Evolutionary conservation across 1,140 invertebrate genomes (phyloP).

Genomic region (Pachypeltis micranthus): DNA sequence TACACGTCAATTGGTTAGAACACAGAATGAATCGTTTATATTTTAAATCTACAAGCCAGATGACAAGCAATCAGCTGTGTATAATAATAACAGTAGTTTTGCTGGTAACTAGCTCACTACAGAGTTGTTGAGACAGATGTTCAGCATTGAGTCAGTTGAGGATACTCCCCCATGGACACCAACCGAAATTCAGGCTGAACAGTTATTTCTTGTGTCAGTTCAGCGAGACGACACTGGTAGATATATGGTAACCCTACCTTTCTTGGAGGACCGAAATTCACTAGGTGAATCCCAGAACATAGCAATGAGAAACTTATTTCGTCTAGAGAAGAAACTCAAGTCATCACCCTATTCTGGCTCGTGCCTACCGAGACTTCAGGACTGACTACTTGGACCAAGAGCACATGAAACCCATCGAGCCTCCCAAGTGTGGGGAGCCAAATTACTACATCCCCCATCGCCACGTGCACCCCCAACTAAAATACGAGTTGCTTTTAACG

Average conservation of each 20-base stretch:
- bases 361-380: constrained; percentile 31
- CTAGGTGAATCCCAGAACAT: constrained; percentile 23
- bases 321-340: constrained; percentile 27
- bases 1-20: too few relatives aligned
- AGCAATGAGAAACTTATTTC: constrained; percentile 19
- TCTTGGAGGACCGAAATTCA: constrained; percentile 18
- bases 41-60: too few relatives aligned
- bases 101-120: too few relatives aligned
- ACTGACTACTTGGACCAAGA: constrained; percentile 31
- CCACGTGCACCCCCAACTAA: neutral
- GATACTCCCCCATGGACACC: neutral
- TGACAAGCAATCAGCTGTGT: too few relatives aligned
- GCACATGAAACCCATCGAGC: constrained; percentile 28
- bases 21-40: too few relatives aligned
- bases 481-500: constrained; percentile 11
- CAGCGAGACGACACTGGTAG: constrained; percentile 22
- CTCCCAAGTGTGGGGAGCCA: neutral
- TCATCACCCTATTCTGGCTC: constrained; percentile 24
- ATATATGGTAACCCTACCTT: constrained; percentile 31
- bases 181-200: neutral
- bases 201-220: neutral
- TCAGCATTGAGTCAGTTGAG: neutral
- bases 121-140: neutral
- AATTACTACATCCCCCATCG: constrained; percentile 10
- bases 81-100: too few relatives aligned